Percentiles rank a stretch among this genome's conserved stretches.
phyloP scores from a whole-genome alignment of 2,888 invertebrate species.

The Psococerastis gibbosa region DNA sequence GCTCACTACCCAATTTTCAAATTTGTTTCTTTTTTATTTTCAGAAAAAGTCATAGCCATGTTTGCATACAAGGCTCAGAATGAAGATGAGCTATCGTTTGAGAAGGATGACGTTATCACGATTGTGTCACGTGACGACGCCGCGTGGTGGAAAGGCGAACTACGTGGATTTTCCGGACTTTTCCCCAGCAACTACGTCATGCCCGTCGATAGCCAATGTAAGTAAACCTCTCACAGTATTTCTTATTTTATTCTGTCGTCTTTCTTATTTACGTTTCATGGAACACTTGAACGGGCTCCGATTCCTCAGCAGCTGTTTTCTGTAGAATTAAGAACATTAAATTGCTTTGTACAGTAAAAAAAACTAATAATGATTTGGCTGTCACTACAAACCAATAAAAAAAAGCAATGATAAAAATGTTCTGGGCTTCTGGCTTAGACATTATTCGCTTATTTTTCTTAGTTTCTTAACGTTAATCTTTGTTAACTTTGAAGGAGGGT shows the following conservation, averaged over 20 bases:
- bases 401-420: too few species aligned
- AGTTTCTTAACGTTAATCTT: too few species aligned
- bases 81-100: conserved; percentile 83
- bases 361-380: too few species aligned
- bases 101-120: conserved; percentile 77
- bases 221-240: conserved; percentile 25
- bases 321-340: too few species aligned
- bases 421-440: too few species aligned
- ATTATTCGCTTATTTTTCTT: too few species aligned
- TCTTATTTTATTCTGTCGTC: conserved; percentile 16
- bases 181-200: conserved; percentile 94
- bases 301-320: conserved; percentile 11
- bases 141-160: conserved; percentile 96
- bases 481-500: too few species aligned
- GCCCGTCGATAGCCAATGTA: conserved; percentile 36
- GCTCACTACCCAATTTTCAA: too few species aligned
- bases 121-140: conserved; percentile 81
- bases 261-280: conserved; percentile 14
- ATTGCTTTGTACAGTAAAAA: neutral
- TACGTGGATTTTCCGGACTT: conserved; percentile 72
- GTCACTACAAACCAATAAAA: too few species aligned
- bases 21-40: too few species aligned
- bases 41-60: conserved; percentile 77
- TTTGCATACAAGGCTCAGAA: conserved; percentile 90
- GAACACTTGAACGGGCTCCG: conserved; percentile 9